Evolutionary conservation across 2,888 invertebrate species (phyloP).

Genomic region (Cylloceria caligata): DNA sequence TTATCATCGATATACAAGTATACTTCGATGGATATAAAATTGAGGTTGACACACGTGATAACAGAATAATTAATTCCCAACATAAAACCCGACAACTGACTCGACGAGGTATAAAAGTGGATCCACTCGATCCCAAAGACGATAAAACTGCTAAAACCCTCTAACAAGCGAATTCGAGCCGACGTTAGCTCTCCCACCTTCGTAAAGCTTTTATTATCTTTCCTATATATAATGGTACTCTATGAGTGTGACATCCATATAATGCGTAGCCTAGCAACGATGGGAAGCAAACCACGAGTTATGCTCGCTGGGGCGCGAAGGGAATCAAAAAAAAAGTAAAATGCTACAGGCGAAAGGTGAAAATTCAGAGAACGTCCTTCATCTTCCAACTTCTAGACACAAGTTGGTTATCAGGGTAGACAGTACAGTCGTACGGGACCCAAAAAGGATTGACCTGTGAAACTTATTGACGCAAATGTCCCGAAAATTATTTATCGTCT

Average conservation of each 20-base stretch:
- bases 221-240: slow-evolving; percentile 23
- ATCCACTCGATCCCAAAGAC: not conserved
- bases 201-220: slow-evolving; percentile 49
- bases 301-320: slow-evolving; percentile 28
- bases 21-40: not conserved
- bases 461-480: not conserved
- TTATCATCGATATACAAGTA: not conserved
- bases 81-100: slow-evolving; percentile 8
- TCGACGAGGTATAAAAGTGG: slow-evolving; percentile 10
- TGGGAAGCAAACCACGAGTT: slow-evolving; percentile 14
- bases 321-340: slow-evolving; percentile 44
- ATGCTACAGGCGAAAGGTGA: slow-evolving; percentile 15
- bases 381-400: not conserved
- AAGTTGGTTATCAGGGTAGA: not conserved
- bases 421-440: not conserved
- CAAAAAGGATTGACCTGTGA: slow-evolving; percentile 2
- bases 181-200: slow-evolving; percentile 10
- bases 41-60: not conserved
- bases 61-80: slow-evolving; percentile 13
- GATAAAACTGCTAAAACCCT: slow-evolving; percentile 39
- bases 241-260: slow-evolving; percentile 1
- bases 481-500: not conserved
- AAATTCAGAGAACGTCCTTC: slow-evolving; percentile 33
- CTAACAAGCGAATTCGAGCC: slow-evolving; percentile 51
- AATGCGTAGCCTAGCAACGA: slow-evolving; percentile 2